These are phyloP conservation scores for Drosophila tanythrix DNA, from an alignment of 2,888 invertebrate genomes.

Conservation along the genomic window DNA sequence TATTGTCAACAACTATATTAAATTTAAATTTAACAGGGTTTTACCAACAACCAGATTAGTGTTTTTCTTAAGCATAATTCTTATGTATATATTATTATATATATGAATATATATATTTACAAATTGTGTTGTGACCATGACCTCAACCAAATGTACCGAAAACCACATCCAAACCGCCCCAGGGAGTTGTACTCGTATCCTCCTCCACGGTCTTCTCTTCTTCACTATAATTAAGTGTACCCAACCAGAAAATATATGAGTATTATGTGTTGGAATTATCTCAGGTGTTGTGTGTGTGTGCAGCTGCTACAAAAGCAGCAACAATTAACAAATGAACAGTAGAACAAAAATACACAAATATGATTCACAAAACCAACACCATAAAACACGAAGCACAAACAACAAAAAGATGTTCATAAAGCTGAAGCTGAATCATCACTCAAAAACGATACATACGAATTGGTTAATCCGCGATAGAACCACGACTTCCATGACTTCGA, in stretches of 20 bases:
- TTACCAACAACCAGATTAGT: conserved; percentile 34
- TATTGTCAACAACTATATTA: conserved; percentile 31
- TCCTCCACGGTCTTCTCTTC: conserved; percentile 15
- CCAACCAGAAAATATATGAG: conserved; percentile 49
- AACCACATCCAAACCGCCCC: conserved; percentile 33
- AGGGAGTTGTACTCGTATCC: conserved; percentile 8
- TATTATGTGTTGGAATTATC: conserved; percentile 13
- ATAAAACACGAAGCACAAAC: conserved; percentile 5
- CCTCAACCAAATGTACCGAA: conserved; percentile 55
- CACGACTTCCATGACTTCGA: conserved; percentile 93
- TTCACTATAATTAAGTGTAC: conserved; percentile 25
- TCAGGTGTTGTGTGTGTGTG: not conserved
- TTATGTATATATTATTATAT: not conserved
- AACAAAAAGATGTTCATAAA: conserved; percentile 1
- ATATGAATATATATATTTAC: conserved; percentile 15
- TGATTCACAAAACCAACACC: not conserved
- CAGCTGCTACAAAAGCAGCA: not conserved
- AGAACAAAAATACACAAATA: conserved; percentile 15
- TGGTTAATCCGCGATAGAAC: conserved; percentile 94
- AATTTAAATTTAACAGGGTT: conserved; percentile 2
- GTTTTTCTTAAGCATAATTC: conserved; percentile 3
- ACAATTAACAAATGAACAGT: conserved; percentile 10
- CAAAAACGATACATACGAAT: conserved; percentile 90
- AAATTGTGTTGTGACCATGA: conserved; percentile 12
- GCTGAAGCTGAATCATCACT: conserved; percentile 11